These are phyloP conservation scores for Ormia ochracea DNA, from an alignment of 2,888 invertebrate genomes.

Conservation along the genomic window DNA sequence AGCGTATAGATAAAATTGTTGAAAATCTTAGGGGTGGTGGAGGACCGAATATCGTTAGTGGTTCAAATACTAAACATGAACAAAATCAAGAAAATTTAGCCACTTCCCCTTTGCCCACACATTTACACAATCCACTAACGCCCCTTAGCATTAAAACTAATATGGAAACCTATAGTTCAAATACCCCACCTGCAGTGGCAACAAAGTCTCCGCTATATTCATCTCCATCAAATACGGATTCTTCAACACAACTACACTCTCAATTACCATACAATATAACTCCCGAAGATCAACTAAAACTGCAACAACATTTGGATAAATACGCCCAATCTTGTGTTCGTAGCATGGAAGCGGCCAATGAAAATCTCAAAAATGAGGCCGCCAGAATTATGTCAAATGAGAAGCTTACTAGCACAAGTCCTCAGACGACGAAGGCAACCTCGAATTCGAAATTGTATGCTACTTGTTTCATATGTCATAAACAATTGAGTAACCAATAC, in stretches of 20 bases:
- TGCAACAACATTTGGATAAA: constrained; percentile 68
- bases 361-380: constrained; percentile 52
- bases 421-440: constrained; percentile 69
- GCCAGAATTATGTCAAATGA: constrained; percentile 40
- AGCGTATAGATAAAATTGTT: constrained; percentile 77
- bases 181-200: constrained; percentile 24
- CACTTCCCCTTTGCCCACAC: constrained; percentile 8
- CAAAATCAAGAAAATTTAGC: constrained; percentile 62
- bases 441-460: constrained; percentile 80
- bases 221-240: constrained; percentile 23
- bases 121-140: constrained; percentile 65
- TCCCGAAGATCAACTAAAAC: constrained; percentile 62
- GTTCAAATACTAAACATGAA: not conserved
- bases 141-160: constrained; percentile 57
- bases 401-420: constrained; percentile 27
- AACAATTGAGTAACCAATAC: constrained; percentile 92
- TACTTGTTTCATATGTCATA: constrained; percentile 89
- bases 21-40: constrained; percentile 72
- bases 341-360: constrained; percentile 60
- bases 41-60: constrained; percentile 47
- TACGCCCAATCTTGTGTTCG: constrained; percentile 69
- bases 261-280: constrained; percentile 54
- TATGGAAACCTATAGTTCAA: constrained; percentile 34
- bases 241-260: constrained; percentile 27
- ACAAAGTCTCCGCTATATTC: constrained; percentile 47